Evolutionary conservation across 2,113 vertebrate species (phyloP), one percentile per base, ranked within the genome.

Genomic region (Scopus umbretta): DNA sequence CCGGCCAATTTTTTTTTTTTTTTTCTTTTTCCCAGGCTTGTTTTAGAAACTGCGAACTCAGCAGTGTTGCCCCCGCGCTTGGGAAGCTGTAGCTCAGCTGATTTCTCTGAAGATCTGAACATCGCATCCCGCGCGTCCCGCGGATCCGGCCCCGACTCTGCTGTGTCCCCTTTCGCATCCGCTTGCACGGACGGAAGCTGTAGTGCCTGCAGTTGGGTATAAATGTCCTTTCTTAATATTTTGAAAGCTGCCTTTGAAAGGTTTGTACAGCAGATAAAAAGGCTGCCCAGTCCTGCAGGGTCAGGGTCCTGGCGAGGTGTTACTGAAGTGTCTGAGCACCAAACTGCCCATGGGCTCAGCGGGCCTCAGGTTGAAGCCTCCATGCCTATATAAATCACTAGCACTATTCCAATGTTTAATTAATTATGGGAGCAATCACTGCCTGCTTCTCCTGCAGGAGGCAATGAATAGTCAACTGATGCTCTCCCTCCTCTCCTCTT

Each of bases 111-210:
- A 52, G 42, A 15, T 15, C 36, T 4, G 23, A 16, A 8, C 25
- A 0, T 43, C 6, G 1, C 65, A 4, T 5, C 45, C 85, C 13
- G 79, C 16, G 5, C 10, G 0, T 72, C 58, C 61, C 52, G 6
- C 2, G 3, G n/a, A 3, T 19, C 63, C 36, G 2, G 9, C 40
- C 26, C 27, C 0, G 3, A 1, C 34, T 25, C 59, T 8, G 6
- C 53, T 4, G 1, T 5, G 8, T 65, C 55, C 55, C 10, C 14
- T 55, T 47, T 29, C 20, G 5, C 6, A 12, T 30, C 56, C 2
- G 2, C 55, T 47, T 3, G 10, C 19, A 3, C 8, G 7, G 65
- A 5, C 1, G 3, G 70, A 22, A 36, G 15, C 67, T 16, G 42
- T 4, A 21, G 29, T 9, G 34, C 7, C 82, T 42, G 76, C 65